A percentile compares a stretch with the other conserved stretches of the same genome.
Evolutionary conservation across 1,140 invertebrate species (phyloP).

Genomic region (Maniola jurtina): DNA sequence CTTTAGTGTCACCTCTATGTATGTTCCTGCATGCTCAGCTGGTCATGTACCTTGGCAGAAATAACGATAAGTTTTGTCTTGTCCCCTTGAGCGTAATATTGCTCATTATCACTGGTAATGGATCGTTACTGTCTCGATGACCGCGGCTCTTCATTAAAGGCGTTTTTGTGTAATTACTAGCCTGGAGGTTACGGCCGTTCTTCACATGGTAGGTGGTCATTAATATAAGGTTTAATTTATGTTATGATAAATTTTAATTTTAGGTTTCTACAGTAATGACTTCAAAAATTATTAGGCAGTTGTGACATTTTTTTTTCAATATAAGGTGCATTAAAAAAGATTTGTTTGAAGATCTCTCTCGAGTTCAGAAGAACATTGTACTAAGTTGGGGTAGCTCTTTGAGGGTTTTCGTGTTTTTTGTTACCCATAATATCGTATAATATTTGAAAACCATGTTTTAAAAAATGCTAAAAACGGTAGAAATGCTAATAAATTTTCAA

Average conservation of each 20-base stretch:
- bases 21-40: not conserved
- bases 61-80: not conserved
- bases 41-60: not conserved
- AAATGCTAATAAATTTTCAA: too few species aligned
- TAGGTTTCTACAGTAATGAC: not conserved
- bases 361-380: too few species aligned
- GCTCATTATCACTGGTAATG: slow-evolving; percentile 12
- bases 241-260: not conserved
- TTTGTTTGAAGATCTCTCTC: too few species aligned
- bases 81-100: not conserved
- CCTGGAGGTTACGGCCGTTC: slow-evolving; percentile 10
- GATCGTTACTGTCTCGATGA: slow-evolving; percentile 24
- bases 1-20: too few species aligned
- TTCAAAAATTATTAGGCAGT: not conserved
- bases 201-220: slow-evolving; percentile 20
- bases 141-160: slow-evolving; percentile 21
- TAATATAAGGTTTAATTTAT: not conserved
- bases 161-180: slow-evolving; percentile 15
- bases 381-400: too few species aligned
- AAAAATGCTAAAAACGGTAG: too few species aligned
- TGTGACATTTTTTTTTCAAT: too few species aligned
- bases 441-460: too few species aligned
- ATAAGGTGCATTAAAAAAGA: too few species aligned
- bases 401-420: too few species aligned
- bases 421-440: too few species aligned